phyloP scores from a whole-genome alignment of 2,797 vertebrate species.

The Macropodus opercularis region DNA sequence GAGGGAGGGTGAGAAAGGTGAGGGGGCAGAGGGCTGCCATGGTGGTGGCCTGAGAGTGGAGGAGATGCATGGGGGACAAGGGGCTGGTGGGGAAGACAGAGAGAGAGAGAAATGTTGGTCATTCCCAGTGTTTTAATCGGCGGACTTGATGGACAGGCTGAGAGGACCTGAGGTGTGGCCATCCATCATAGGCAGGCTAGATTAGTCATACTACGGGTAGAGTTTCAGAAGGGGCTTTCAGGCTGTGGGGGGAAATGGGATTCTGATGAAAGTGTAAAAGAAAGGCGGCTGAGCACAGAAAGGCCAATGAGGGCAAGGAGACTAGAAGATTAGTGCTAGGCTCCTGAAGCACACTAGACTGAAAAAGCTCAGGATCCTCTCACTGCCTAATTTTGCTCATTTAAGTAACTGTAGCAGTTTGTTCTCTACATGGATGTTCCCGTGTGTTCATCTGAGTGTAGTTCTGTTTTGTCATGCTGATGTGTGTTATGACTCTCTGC shows the following conservation, averaged over 20 bases:
- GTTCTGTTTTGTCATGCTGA: constrained; percentile 13
- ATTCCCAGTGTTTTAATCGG: constrained; percentile 87
- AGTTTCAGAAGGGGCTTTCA: constrained; percentile 86
- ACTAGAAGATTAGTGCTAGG: constrained; percentile 76
- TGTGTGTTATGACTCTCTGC: constrained; percentile 7
- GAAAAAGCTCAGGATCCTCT: constrained; percentile 3
- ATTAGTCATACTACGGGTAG: constrained; percentile 79
- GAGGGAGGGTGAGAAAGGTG: constrained; percentile 76
- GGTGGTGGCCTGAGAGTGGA: constrained; percentile 73
- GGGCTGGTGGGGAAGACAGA: constrained; percentile 41
- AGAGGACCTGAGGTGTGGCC: constrained; percentile 88
- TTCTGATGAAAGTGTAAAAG: constrained; percentile 95
- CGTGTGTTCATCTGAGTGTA: neutral
- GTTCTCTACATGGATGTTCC: neutral
- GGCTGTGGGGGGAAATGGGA: constrained; percentile 86
- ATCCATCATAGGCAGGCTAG: constrained; percentile 93
- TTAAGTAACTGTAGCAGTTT: neutral
- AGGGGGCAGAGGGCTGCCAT: constrained; percentile 71
- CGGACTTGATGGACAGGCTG: constrained; percentile 87
- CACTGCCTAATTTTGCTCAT: neutral
- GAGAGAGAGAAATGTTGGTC: constrained; percentile 74
- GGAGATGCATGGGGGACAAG: constrained; percentile 61
- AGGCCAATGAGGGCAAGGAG: constrained; percentile 85
- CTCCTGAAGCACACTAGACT: constrained; percentile 58
- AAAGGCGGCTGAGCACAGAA: constrained; percentile 84